Evolutionary conservation across 2,113 vertebrate species (phyloP), one percentile per base, ranked within the genome.

Genomic region (Protobothrops mucrosquamatus): DNA sequence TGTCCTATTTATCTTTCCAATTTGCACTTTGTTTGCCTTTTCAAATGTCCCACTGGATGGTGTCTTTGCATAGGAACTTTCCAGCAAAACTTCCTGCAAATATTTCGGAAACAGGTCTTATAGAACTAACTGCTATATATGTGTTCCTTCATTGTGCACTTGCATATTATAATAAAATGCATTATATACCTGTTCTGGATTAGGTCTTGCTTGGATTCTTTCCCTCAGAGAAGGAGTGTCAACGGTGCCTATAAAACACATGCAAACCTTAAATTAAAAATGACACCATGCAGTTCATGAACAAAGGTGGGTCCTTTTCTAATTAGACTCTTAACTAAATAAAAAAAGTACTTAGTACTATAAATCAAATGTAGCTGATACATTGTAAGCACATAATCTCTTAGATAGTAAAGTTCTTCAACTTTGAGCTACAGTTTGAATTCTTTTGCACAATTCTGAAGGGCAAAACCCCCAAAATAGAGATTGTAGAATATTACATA

Each of bases 151-250:
- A 52, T 1, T 59, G 12, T 18, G 6, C 24, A 11, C 24, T 54
- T 86, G 22, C 39, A 1, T 43, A n/a, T 20, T 20, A 0, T 23
- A 93, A 57, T 48, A 55, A 56, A 52, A 39, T 43, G 59, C 29
- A 12, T 94, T 93, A 95, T 91, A n/a, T 96, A 99, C 99, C 98
- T 99, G 98, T 61, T 99, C 98, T 69, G 99, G 99, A 94, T 99
- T 96, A 56, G 98, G 97, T 26, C 94, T 97, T 88, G 98, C 98
- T 97, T 98, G 97, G 93, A 99, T 99, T 96, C 99, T 97, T 85
- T 97, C 99, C 90, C 97, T 98, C 92, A 99, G 96, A 56, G 99
- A 99, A 34, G 99, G 99, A 0, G 99, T 99, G 86, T 99, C 98
- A 93, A 99, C 98, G 3, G 99, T 99, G 88, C 98, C 99, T 99